Conservation (phyloP, 2,888 invertebrate genomes). For the Microchrysa polita region DNA sequence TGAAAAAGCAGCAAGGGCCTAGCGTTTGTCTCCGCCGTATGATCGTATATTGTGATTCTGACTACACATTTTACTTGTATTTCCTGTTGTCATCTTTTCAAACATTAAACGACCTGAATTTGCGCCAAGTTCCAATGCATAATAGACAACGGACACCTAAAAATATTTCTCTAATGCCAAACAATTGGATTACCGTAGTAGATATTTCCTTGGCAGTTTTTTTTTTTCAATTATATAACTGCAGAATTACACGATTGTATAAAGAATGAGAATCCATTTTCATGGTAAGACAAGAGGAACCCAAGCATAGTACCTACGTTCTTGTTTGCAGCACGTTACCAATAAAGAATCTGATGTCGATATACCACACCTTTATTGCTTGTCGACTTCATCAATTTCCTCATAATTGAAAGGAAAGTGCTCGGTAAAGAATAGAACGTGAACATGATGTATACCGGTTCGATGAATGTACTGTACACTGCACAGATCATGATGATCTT, state of each 20-base stretch:
- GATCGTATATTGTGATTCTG: too few species aligned
- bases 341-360: neutral
- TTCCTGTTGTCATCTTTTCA: conserved; percentile 33
- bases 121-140: conserved; percentile 16
- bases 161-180: neutral
- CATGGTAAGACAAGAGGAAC: neutral
- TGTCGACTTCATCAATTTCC: conserved; percentile 1
- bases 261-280: conserved; percentile 8
- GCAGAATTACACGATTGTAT: neutral
- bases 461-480: too few species aligned
- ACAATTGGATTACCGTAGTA: neutral
- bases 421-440: neutral
- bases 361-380: conserved; percentile 10
- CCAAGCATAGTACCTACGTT: neutral
- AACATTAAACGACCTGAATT: conserved; percentile 10
- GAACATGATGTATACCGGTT: neutral
- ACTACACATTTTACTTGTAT: neutral
- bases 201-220: neutral
- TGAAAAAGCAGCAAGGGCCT: neutral
- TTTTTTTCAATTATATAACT: conserved; percentile 25
- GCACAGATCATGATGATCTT: neutral
- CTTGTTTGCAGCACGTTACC: neutral
- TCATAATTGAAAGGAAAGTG: conserved; percentile 21
- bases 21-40: neutral
- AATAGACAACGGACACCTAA: conserved; percentile 24